A percentile compares a stretch with the other conserved stretches of the same genome.
Evolutionary conservation across 2,888 invertebrate species (phyloP).

Genomic region (Junonia oenone): DNA sequence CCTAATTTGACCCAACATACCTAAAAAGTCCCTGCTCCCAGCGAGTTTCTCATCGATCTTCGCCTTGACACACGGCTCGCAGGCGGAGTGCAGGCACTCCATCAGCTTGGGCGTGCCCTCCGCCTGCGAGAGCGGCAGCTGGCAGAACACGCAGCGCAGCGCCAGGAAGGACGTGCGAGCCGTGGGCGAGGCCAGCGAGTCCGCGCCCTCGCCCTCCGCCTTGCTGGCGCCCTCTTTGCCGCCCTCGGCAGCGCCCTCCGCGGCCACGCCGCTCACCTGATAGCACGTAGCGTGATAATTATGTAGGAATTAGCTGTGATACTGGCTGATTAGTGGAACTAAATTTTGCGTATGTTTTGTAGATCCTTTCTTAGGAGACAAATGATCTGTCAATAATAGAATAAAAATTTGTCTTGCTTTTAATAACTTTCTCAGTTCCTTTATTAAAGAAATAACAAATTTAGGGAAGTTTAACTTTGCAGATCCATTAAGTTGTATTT

Average conservation of each 20-base stretch:
- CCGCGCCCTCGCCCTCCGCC: slow-evolving; percentile 46
- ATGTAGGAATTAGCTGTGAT: not conserved
- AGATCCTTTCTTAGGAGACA: no score
- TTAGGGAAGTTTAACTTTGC: no score
- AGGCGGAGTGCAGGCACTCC: slow-evolving; percentile 93
- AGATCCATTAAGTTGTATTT: no score
- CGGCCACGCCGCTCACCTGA: slow-evolving; percentile 18
- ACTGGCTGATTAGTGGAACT: no score
- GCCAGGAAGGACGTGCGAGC: slow-evolving; percentile 42
- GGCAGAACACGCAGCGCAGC: slow-evolving; percentile 79
- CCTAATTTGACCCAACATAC: no score
- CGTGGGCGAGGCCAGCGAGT: slow-evolving; percentile 63
- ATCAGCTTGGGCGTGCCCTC: slow-evolving; percentile 86
- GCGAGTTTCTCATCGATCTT: slow-evolving; percentile 78
- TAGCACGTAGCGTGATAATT: no score
- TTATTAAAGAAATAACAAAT: no score
- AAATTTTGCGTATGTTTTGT: no score
- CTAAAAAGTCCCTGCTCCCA: slow-evolving; percentile 58
- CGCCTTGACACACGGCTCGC: slow-evolving; percentile 85
- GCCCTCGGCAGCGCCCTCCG: slow-evolving; percentile 18
- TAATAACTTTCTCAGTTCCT: no score
- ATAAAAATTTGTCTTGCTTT: no score
- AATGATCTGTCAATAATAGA: no score
- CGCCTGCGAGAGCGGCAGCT: slow-evolving; percentile 45
- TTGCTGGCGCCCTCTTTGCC: slow-evolving; percentile 30